Evolutionary conservation across 2,113 vertebrate genomes (phyloP).

Genomic region (Tragulus kanchil): DNA sequence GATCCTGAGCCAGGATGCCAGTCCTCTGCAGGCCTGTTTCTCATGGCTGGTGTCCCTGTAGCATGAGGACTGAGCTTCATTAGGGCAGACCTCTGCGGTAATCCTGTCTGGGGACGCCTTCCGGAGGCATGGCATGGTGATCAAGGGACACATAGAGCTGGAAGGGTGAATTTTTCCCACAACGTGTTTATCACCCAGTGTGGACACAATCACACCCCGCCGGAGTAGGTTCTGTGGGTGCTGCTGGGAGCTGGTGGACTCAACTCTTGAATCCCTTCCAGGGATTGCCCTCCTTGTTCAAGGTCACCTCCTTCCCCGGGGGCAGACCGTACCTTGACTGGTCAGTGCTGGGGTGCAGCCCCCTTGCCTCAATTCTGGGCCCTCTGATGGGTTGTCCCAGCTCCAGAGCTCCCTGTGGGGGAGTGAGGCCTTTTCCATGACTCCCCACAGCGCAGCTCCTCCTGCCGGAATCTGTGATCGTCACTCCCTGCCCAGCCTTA

Average conservation of each 20-base stretch:
- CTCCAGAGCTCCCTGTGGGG: background rate
- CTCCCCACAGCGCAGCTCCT: background rate
- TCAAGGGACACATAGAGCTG: background rate
- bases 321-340: background rate
- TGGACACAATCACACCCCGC: background rate
- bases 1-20: background rate
- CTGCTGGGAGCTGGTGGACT: background rate
- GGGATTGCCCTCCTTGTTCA: background rate
- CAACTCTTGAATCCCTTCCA: background rate
- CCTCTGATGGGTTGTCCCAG: background rate
- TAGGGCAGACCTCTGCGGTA: background rate
- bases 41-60: background rate
- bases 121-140: background rate
- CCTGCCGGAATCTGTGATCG: background rate
- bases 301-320: background rate
- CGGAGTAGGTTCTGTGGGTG: background rate
- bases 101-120: background rate
- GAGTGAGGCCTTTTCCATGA: background rate
- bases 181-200: fast-evolving
- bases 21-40: background rate
- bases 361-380: background rate
- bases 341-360: background rate
- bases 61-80: background rate
- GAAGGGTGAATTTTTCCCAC: background rate
- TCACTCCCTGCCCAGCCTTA: fast-evolving